phyloP scores from a whole-genome alignment of 2,888 invertebrate species.

The Microctonus aethiopoides region DNA sequence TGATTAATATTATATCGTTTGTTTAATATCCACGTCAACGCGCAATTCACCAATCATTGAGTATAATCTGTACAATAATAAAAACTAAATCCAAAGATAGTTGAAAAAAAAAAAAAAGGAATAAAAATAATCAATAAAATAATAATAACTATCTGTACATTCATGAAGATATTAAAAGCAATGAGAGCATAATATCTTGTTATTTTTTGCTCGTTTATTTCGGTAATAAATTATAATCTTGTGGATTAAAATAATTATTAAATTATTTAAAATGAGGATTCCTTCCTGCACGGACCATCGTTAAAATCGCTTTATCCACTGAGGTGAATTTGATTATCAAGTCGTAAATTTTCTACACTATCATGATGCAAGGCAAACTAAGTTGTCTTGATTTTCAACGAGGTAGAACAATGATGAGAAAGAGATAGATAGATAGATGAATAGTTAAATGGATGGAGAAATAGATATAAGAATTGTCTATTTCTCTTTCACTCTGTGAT shows the following conservation, averaged over 20 bases:
- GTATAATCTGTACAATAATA: too few species aligned
- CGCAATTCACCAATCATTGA: too few species aligned
- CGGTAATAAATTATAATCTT: too few species aligned
- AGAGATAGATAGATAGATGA: constrained; percentile 29
- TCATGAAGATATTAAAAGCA: too few species aligned
- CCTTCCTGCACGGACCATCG: constrained; percentile 22
- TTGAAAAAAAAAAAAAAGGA: too few species aligned
- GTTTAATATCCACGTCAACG: too few species aligned
- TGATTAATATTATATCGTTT: too few species aligned
- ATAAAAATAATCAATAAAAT: too few species aligned
- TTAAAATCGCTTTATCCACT: constrained; percentile 41
- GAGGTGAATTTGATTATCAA: constrained; percentile 40
- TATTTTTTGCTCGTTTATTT: too few species aligned
- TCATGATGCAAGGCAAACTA: constrained; percentile 26
- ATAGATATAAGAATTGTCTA: background rate
- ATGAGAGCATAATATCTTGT: too few species aligned
- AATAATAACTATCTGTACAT: too few species aligned
- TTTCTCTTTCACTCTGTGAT: background rate
- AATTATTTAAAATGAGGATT: background rate
- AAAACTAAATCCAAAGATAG: too few species aligned
- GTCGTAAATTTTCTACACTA: constrained; percentile 28
- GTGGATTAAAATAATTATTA: background rate
- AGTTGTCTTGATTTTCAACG: constrained; percentile 22
- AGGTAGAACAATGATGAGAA: background rate
- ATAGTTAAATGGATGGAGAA: background rate